phyloP scores from a whole-genome alignment of 2,888 invertebrate species.

The Euplexia lucipara region DNA sequence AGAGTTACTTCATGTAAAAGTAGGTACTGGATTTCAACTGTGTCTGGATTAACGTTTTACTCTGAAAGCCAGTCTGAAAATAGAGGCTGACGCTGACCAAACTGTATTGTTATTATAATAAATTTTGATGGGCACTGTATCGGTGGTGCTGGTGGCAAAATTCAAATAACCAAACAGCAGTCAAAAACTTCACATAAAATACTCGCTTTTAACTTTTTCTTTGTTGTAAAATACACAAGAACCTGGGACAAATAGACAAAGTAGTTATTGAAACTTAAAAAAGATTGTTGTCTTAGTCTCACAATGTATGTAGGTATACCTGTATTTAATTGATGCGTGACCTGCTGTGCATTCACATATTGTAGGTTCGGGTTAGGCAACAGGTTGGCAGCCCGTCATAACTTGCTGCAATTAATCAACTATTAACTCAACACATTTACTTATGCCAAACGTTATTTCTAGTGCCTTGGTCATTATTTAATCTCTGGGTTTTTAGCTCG shows the following conservation, averaged over 20 bases:
- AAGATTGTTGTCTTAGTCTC: no score
- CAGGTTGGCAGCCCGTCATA: slow-evolving; percentile 43
- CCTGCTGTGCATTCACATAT: slow-evolving; percentile 7
- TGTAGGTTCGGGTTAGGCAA: slow-evolving; percentile 11
- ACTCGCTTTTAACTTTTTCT: not conserved
- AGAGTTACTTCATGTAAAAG: not conserved
- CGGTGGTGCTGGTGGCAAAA: slow-evolving; percentile 1
- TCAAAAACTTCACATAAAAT: not conserved
- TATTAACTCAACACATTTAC: slow-evolving; percentile 47
- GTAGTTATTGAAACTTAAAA: no score
- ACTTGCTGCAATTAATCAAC: slow-evolving; percentile 48
- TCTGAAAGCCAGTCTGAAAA: slow-evolving; percentile 33
- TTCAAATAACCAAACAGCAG: not conserved
- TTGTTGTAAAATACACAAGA: no score
- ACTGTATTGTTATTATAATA: slow-evolving; percentile 16
- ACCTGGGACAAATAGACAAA: no score
- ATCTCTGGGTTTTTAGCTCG: not conserved
- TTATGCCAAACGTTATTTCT: slow-evolving; percentile 27
- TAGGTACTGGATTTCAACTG: not conserved
- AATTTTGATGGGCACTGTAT: slow-evolving; percentile 11
- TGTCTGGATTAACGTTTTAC: slow-evolving; percentile 24
- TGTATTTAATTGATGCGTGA: no score
- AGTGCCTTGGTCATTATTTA: not conserved
- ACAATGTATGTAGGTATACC: no score
- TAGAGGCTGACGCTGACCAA: slow-evolving; percentile 22